A percentile compares a stretch with the other conserved stretches of the same genome.
These are phyloP conservation scores for Brachionus angularis DNA, from an alignment of 1,140 invertebrate genomes.

Conservation along the genomic window DNA sequence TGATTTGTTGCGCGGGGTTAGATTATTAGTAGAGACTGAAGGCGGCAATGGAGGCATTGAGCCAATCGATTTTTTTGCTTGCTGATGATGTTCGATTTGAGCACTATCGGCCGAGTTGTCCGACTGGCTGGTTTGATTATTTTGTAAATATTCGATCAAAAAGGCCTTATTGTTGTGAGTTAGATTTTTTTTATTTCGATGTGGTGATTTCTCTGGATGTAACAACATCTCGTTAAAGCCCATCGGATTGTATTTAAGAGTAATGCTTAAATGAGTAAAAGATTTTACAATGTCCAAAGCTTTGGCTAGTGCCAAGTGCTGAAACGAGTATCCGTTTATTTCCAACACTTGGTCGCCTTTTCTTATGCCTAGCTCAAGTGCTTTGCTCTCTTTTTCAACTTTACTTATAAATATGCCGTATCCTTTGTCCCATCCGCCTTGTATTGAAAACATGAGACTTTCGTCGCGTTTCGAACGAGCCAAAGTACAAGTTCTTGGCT, in stretches of 20 bases:
- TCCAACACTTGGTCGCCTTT: slow-evolving; percentile 89
- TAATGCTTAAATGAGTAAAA: slow-evolving; percentile 90
- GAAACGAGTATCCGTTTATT: slow-evolving; percentile 92
- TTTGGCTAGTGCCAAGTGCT: slow-evolving; percentile 78
- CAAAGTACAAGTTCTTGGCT: slow-evolving; percentile 80
- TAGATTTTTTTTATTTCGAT: slow-evolving; percentile 18
- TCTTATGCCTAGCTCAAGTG: slow-evolving; percentile 91
- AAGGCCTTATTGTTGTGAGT: background rate
- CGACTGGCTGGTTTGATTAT: slow-evolving; percentile 70
- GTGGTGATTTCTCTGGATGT: slow-evolving; percentile 26
- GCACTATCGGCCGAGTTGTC: background rate
- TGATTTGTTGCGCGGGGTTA: slow-evolving; percentile 36
- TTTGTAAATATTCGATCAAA: slow-evolving; percentile 65
- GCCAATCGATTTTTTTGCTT: slow-evolving; percentile 27
- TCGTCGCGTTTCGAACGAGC: slow-evolving; percentile 79
- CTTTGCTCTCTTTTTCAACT: slow-evolving; percentile 83
- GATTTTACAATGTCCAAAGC: slow-evolving; percentile 86
- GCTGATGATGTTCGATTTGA: background rate
- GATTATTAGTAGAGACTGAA: background rate
- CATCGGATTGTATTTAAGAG: slow-evolving; percentile 91
- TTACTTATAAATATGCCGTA: slow-evolving; percentile 92
- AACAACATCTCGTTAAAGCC: slow-evolving; percentile 52
- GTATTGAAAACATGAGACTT: slow-evolving; percentile 70
- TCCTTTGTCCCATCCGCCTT: slow-evolving; percentile 77
- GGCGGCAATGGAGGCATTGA: slow-evolving; percentile 35